A percentile compares a stretch with the other conserved stretches of the same genome.
phyloP scores from a whole-genome alignment of 2,888 invertebrate genomes.

The Parnassius smintheus region DNA sequence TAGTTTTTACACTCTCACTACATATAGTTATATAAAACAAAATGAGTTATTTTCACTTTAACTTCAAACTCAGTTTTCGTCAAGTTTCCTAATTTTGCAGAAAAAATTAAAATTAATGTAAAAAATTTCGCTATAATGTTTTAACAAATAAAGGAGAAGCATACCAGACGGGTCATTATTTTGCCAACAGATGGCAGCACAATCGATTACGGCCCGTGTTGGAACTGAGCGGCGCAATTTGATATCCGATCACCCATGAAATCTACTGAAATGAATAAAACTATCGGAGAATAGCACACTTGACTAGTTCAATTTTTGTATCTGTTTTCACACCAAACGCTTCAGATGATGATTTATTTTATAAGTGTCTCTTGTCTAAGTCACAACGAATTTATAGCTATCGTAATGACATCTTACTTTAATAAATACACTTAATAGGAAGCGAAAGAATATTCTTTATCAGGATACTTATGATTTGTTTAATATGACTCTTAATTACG shows the following conservation, averaged over 20 bases:
- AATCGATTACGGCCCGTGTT: slow-evolving; percentile 69
- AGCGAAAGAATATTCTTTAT: neutral
- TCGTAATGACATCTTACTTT: neutral
- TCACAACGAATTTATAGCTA: slow-evolving; percentile 10
- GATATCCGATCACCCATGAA: slow-evolving; percentile 70
- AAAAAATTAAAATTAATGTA: slow-evolving; percentile 26
- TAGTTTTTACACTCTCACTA: no score
- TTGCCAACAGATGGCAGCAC: slow-evolving; percentile 78
- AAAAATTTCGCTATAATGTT: slow-evolving; percentile 41
- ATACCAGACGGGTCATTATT: slow-evolving; percentile 77
- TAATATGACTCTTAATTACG: no score
- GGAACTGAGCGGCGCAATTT: slow-evolving; percentile 71
- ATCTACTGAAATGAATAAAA: slow-evolving; percentile 79
- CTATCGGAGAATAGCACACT: slow-evolving; percentile 67
- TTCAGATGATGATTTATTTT: slow-evolving; percentile 36
- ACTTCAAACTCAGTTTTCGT: no score
- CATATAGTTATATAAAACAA: no score
- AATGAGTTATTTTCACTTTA: no score
- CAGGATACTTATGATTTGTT: neutral
- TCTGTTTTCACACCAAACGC: slow-evolving; percentile 37
- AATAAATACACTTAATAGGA: neutral
- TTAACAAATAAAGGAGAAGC: slow-evolving; percentile 55
- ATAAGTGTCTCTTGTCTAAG: slow-evolving; percentile 16
- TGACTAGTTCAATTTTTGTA: slow-evolving; percentile 51
- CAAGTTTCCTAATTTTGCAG: no score